A percentile compares a stretch with the other conserved stretches of the same genome.
Conservation (phyloP, 2,113 vertebrate species). For the Larimichthys polyactis region DNA sequence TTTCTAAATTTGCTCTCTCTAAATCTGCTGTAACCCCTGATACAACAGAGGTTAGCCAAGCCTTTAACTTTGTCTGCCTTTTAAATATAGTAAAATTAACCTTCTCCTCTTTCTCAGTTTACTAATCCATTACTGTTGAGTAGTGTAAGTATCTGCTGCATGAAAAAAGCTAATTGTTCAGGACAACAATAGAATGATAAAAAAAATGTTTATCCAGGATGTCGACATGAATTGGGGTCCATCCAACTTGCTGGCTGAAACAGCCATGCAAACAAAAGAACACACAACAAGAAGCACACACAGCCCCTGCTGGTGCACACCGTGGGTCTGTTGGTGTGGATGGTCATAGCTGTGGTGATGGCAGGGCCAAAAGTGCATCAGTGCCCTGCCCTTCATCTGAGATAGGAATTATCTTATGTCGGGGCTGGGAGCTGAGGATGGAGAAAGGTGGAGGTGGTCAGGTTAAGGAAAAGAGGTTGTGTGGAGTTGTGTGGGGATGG, state of each 20-base stretch:
- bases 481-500: not conserved
- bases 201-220: not conserved
- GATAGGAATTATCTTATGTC: not conserved
- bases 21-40: no score
- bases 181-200: no score
- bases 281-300: not conserved
- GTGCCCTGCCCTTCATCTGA: constrained; percentile 27
- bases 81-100: no score
- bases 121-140: no score
- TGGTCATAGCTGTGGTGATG: not conserved
- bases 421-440: not conserved
- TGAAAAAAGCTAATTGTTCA: no score
- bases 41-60: no score
- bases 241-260: not conserved
- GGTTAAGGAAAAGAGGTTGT: not conserved
- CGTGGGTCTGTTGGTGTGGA: not conserved
- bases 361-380: not conserved
- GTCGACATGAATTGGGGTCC: not conserved
- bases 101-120: no score
- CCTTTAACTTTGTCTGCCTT: no score
- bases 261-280: constrained; percentile 24
- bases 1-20: no score
- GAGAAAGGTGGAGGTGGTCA: not conserved
- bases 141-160: no score
- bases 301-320: not conserved